Base-by-base conservation (phyloP, 53 echinoderm and acorn worm genomes). In the Antedon mediterranea region DNA sequence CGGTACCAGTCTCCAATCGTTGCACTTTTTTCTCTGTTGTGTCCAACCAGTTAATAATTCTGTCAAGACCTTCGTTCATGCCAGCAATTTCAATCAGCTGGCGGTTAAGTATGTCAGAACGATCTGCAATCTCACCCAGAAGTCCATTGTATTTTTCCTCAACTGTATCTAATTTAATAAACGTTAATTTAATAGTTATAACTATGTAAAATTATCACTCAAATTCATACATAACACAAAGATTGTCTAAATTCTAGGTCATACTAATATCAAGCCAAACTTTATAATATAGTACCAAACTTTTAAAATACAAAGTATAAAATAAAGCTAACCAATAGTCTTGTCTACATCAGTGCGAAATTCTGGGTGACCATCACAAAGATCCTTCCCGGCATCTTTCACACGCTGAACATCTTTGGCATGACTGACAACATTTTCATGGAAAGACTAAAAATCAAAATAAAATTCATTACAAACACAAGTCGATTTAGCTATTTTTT, bases 21-120 rank as follows among this genome's bases (percentile, higher is more conserved):
- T 98, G 90, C n/a, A 93, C 98, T 43, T 92, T 87, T 74, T 90
- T 93, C 87, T 98, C 92, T 33, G 85, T 88, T 14, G 73, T 85
- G 73, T 81, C 84, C 71, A 93, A 85, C 97, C 91, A 92, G 72
- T 76, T 77, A 18, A 75, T 73, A 42, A 97, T 73, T 72, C 85
- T 86, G 73, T 84, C 82, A 76, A 97, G 71, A 81, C 86, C 92
- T 34, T 97, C 85, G 78, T 92, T 78, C 44, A 87, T 77, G 71
- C 92, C 97, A 11, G 89, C 87, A 23, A 88, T 85, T 74, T 92
- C 87, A 3, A 89, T 79, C 76, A 92, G 72, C 28, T 89, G 80
- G 29, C 72, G 78, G 70, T 81, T 80, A 43, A 97, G 86, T 70
- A 80, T 74, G 78, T 89, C 92, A 41, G 89, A 76, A 14, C 97